Base-by-base conservation (phyloP, 2,888 invertebrate genomes). In the Marasmarcha lunaedactyla region DNA sequence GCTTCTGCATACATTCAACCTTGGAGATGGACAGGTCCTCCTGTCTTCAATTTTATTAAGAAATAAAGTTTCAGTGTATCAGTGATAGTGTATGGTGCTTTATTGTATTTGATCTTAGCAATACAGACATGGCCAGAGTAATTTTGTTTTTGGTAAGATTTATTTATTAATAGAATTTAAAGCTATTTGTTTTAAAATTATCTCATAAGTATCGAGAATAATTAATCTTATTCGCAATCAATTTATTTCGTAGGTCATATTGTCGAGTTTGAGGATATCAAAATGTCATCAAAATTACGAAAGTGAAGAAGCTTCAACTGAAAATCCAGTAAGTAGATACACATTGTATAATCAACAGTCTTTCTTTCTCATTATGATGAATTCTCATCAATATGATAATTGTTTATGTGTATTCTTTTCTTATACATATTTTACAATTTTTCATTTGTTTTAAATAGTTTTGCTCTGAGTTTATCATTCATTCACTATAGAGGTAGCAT, bases 1-100 rank as follows among this genome's bases (percentile, higher is more conserved):
- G 71, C 76, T 73, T 77, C 78, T 62, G 54, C 52, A 51, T 59
- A 60, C 59, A 57, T 54, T 55, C 74, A 65, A 74, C 77, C 78
- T 83, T 79, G 79, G 70, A 65, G 68, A 71, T 78, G 79, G 71
- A 64, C 69, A 60, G 54, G 62, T 59, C 54, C 42, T 48, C 43
- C 44, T 39, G 42, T 45, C 52, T 49, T 48, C 47, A 20, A 46
- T 43, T 43, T 34, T 48, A 47, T 50, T 50, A 51, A 46, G 47
- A 44, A 39, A 43, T 42, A 44, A 46, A 50, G 46, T n/a, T n/a
- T n/a, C n/a, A n/a, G n/a, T 47, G 38, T 45, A 36, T 20, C 35
- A 37, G 34, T 14, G 33, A 35, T 2, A 37, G 30, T 14, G 7
- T 41, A 45, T 43, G 44, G 49, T 51, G 52, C 27, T 41, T 36